Evolutionary conservation across 2,113 vertebrate species (phyloP).

Genomic region (Triplophysa dalaica): DNA sequence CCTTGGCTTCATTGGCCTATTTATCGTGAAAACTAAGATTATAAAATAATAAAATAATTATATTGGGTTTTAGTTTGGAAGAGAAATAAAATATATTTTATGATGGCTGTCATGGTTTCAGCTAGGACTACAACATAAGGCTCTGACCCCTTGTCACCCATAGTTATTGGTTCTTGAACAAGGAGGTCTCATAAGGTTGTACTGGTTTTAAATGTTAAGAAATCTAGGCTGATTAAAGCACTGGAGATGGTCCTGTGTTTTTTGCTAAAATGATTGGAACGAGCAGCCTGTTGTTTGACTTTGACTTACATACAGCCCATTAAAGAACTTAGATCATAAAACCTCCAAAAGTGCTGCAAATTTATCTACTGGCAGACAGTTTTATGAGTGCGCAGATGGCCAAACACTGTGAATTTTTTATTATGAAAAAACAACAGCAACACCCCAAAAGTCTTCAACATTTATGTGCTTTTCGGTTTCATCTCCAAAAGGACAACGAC

Average conservation of each 20-base stretch:
- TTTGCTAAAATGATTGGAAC: not conserved
- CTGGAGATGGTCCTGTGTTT: not conserved
- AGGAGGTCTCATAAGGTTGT: not conserved
- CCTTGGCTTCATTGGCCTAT: too few relatives aligned
- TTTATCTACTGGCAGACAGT: slow-evolving; percentile 51
- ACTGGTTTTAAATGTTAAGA: not conserved
- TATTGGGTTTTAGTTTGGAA: too few relatives aligned
- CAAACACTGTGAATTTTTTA: slow-evolving; percentile 62
- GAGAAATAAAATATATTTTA: not conserved
- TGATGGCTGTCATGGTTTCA: not conserved
- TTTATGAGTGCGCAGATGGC: slow-evolving; percentile 69
- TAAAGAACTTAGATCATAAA: slow-evolving; percentile 54
- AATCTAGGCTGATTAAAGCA: not conserved
- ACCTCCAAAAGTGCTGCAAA: slow-evolving; percentile 51
- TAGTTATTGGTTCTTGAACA: not conserved
- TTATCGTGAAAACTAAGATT: too few relatives aligned
- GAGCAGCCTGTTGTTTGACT: slow-evolving; percentile 45
- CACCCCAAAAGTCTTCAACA: slow-evolving; percentile 52
- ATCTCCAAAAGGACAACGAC: slow-evolving; percentile 49
- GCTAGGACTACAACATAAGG: not conserved
- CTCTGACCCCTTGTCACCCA: too few relatives aligned
- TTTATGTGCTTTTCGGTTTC: slow-evolving; percentile 45
- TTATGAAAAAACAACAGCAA: slow-evolving; percentile 53
- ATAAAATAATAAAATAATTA: too few relatives aligned
- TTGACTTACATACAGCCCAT: slow-evolving; percentile 45